Percentiles rank a stretch among this genome's conserved stretches.
Evolutionary conservation across 2,113 vertebrate species (phyloP).

Genomic region (Poeciliopsis turrubarensis): DNA sequence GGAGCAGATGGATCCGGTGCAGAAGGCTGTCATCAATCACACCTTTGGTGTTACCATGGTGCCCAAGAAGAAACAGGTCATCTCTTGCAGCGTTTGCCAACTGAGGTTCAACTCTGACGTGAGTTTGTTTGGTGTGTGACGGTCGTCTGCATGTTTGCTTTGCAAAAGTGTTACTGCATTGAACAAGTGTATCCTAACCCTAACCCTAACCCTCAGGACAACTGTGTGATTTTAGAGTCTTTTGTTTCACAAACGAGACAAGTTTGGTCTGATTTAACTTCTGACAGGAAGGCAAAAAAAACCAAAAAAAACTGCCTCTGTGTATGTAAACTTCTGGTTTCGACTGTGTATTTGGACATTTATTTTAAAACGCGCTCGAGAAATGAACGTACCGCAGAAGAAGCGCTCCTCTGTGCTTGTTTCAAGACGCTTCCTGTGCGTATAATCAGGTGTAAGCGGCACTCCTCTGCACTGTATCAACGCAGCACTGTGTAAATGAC

Average conservation of each 20-base stretch:
- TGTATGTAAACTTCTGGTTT: too few species aligned
- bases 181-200: too few species aligned
- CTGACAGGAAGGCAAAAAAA: too few species aligned
- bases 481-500: slow-evolving; percentile 12
- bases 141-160: not conserved
- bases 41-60: slow-evolving; percentile 95
- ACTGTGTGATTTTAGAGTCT: not conserved
- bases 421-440: not conserved
- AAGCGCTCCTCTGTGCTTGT: not conserved
- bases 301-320: too few species aligned
- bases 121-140: slow-evolving; percentile 65
- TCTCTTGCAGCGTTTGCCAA: slow-evolving; percentile 95
- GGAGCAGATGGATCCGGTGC: slow-evolving; percentile 96
- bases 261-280: too few species aligned
- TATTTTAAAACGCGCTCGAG: not conserved
- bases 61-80: slow-evolving; percentile 94
- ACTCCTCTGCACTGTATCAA: not conserved
- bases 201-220: too few species aligned
- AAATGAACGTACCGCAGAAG: not conserved
- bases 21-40: slow-evolving; percentile 99
- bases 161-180: too few species aligned
- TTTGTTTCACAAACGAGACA: not conserved
- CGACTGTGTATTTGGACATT: too few species aligned
- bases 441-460: not conserved
- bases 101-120: slow-evolving; percentile 98